phyloP scores from a whole-genome alignment of 2,888 invertebrate genomes.

The Busseola fusca region DNA sequence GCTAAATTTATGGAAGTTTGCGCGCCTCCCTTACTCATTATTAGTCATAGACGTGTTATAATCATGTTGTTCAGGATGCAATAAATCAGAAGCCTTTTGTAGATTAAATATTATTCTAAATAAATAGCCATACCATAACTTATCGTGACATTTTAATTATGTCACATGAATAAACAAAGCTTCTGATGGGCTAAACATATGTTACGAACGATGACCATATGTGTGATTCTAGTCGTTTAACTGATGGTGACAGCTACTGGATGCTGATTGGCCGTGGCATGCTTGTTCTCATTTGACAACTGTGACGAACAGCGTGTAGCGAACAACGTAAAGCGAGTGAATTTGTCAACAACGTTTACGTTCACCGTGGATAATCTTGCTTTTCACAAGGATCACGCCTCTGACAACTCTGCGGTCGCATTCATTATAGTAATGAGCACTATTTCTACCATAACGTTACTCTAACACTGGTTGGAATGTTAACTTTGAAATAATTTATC shows the following conservation, averaged over 20 bases:
- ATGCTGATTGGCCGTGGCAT: slow-evolving; percentile 62
- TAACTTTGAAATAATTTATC: slow-evolving; percentile 29
- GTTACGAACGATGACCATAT: slow-evolving; percentile 59
- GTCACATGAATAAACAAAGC: slow-evolving; percentile 61
- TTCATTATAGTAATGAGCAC: slow-evolving; percentile 53
- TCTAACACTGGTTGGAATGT: slow-evolving; percentile 29
- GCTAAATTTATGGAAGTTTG: not conserved
- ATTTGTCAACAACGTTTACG: slow-evolving; percentile 59
- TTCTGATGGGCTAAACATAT: slow-evolving; percentile 50
- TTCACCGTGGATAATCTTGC: slow-evolving; percentile 65
- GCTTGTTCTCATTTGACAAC: slow-evolving; percentile 52
- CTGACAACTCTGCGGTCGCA: slow-evolving; percentile 34
- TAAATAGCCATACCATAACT: slow-evolving; percentile 28
- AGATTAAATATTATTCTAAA: slow-evolving; percentile 15
- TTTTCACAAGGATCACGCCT: slow-evolving; percentile 63
- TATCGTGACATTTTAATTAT: slow-evolving; percentile 54
- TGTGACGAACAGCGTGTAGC: slow-evolving; percentile 54
- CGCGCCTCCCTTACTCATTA: not conserved
- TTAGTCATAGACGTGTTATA: not conserved
- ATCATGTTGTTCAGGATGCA: slow-evolving; percentile 1
- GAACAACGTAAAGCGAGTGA: slow-evolving; percentile 38
- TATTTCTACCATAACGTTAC: slow-evolving; percentile 34
- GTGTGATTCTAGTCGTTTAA: slow-evolving; percentile 38
- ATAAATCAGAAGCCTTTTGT: slow-evolving; percentile 10
- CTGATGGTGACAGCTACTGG: slow-evolving; percentile 41